Base-by-base conservation (phyloP, 2,113 vertebrate species). In the Tetraodon nigroviridis region DNA sequence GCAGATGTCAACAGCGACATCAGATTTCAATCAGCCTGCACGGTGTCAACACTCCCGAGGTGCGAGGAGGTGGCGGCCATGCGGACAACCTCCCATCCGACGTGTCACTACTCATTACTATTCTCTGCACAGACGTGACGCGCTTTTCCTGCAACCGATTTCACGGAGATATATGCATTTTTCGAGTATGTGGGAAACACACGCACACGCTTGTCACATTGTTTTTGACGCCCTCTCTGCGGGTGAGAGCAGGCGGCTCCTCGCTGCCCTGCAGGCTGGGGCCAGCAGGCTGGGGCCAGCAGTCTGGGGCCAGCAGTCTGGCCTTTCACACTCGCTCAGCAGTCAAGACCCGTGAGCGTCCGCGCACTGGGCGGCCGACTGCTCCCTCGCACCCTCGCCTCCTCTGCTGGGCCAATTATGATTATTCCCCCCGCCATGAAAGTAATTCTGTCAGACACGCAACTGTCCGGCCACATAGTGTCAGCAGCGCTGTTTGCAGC, bases 341-440 rank as follows among this genome's bases (percentile, higher is more conserved):
- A 91, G 82, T 93, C 92, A 92, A 85, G 80, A 73, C 79, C 91
- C 85, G 67, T 90, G 92, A 91, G 90, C 89, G 75, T 84, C 75
- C 58, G 6, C 75, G 64, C 76, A 78, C 75, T 75, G 68, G 65
- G 73, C 76, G 53, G 71, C 78, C 82, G 88, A 85, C 86, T 87
- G 88, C 70, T 81, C 67, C 79, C 80, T 85, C 71, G 61, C 63
- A 79, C 85, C 81, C 83, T 77, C 42, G 69, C 81, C 76, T 82
- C 92, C 92, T 70, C 92, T 92, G 94, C 94, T 92, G 92, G 93
- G 90, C 90, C 87, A 90, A 86, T 92, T 93, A 93, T 92, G 90
- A 95, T 92, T 93, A 93, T 93, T 92, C 90, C 92, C 84, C 32
- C 80, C 90, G 87, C 56, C 37, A 67, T 94, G 94, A 94, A 90